Evolutionary conservation across 2,888 invertebrate genomes (phyloP), one percentile per base, ranked within the genome.

Genomic region (Nemapogon koenigi): DNA sequence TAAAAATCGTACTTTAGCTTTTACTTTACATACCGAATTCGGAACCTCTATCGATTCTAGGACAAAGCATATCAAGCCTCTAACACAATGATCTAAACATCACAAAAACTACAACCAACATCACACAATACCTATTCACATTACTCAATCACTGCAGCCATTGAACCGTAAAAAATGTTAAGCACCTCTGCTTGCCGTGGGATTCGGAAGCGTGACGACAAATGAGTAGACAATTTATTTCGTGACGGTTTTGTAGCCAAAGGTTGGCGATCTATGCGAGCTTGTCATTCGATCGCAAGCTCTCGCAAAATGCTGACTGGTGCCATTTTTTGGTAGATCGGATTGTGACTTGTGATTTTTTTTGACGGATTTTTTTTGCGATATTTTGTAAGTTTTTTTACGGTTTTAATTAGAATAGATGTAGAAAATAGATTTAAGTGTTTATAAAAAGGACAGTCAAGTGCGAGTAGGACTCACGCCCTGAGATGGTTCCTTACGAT

Each of bases 231-330:
- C 31, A 16, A 31, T 16, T 15, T 3, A 17, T 15, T 31, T 2
- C 2, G 15, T n/a, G n/a, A n/a, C n/a, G 57, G 58, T 44, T 57
- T 32, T 33, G 17, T 15, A 17, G 14, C 38, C 52, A 53, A 52
- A 53, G 53, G 57, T 53, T 61, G 57, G 53, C 59, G 57, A 63
- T 62, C 60, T 58, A 59, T 56, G 55, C n/a, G n/a, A 11, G 16
- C n/a, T 31, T 15, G 19, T 19, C 33, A 33, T 33, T 33, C 33
- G 19, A 19, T 14, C 33, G 18, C 18, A 33, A 33, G 33, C 18
- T 31, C 31, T 31, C 31, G 31, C 22, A 22, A 22, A 10, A 22
- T 22, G 22, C 22, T 7, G 22, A 22, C 51, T 51, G 56, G 49
- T 49, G 59, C 57, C 60, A 67, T 62, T 65, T 57, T 42, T 56